Base-by-base conservation (phyloP, 1,140 invertebrate species). In the Drosophila equinoxialis region DNA sequence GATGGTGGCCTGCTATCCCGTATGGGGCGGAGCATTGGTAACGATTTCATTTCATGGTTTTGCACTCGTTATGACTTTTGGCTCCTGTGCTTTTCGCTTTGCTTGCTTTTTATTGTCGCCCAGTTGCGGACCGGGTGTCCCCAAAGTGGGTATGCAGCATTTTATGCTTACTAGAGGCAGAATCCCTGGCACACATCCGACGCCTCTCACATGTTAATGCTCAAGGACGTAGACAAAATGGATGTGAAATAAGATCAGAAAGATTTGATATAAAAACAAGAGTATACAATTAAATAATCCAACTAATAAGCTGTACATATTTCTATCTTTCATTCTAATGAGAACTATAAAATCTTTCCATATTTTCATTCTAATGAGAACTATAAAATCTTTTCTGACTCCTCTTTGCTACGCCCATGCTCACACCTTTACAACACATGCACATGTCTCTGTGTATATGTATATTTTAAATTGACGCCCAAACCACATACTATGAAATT, bases 1-100 rank as follows among this genome's bases (percentile, higher is more conserved):
- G 35, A 41, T 55, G 33, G 14, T 42, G 17, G 60, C n/a, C n/a
- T n/a, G 20, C n/a, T 45, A 35, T 10, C n/a, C 26, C 6, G 41
- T 20, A 26, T 10, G 60, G 61, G 64, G 63, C 13, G 58, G 77
- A 67, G 74, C 55, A 23, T 17, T 54, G 83, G 77, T 84, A 90
- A 90, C 84, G 84, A 89, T 90, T 87, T 89, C 84, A 89, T 89
- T 89, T 89, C 84, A 89, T 90, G 84, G 85, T 79, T 90, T 89
- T 89, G 84, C 85, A 89, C 84, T 89, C 84, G 84, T 89, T 89
- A 89, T 89, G 84, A 89, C 84, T 89, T 83, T 83, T 90, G 74
- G 74, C 74, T 66, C 57, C 60, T 67, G 60, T 69, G 33, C 68
- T 68, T 64, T 48, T 69, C 60, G 66, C 79, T 73, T 75, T 77